Evolutionary conservation across 2,113 vertebrate species (phyloP), one percentile per base, ranked within the genome.

Genomic region (Buteo buteo): DNA sequence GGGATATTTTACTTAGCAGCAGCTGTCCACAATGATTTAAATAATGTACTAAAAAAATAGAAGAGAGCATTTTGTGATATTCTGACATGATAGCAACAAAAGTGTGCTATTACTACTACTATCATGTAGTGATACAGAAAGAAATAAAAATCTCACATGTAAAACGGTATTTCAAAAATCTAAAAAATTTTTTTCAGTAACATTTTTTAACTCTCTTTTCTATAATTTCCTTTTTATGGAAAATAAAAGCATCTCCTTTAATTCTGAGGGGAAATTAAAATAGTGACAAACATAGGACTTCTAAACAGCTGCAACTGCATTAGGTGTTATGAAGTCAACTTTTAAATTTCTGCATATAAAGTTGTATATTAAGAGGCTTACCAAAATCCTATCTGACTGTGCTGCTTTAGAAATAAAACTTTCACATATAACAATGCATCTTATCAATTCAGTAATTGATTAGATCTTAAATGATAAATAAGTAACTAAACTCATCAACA

Each of bases 351-450:
- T 57, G 7, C 3, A 42, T 50, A 49, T 44, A 8, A 80, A 65
- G 3, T 14, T 38, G 2, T 50, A 29, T 28, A 36, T 42, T 59
- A 67, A 82, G 16, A n/a, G 11, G 21, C 4, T 90, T 77, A 50
- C 11, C n/a, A 81, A 64, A 82, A 71, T 42, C 74, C 45, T 34
- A 36, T 16, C 34, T 70, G 18, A 84, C 26, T 26, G 3, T 7
- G 29, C 17, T 54, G 5, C 16, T 66, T 80, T 55, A 72, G 31
- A 76, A 95, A 76, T 44, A 28, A 90, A 57, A 69, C 13, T 16
- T 2, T 34, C 10, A 44, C 10, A 15, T 31, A 6, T 0, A 62
- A 11, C 22, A 66, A 61, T 47, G 5, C 2, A 29, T 57, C 28
- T 67, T 45, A 50, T 20, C 38, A 67, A 20, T 71, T 62, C n/a